Evolutionary conservation across 2,113 vertebrate genomes (phyloP).

Genomic region (Cinclus cinclus): DNA sequence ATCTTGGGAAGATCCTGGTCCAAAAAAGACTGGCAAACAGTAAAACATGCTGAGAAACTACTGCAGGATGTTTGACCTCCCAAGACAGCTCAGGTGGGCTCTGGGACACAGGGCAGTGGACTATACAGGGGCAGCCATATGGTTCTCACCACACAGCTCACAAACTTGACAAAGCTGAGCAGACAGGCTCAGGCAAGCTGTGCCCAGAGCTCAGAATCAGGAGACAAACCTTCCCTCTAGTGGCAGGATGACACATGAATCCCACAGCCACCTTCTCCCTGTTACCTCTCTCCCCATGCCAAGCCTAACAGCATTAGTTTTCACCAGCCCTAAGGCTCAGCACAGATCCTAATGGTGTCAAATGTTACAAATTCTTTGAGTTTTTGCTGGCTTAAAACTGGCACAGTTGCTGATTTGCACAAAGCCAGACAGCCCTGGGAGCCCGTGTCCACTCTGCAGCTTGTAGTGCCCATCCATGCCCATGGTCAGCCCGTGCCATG

Average conservation of each 20-base stretch:
- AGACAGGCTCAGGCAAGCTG: neutral
- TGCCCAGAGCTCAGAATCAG: neutral
- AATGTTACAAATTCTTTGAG: accelerated
- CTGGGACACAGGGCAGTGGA: accelerated
- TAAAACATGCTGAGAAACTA: neutral
- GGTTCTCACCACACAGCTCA: neutral
- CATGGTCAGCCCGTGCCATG: accelerated
- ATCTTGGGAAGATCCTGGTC: neutral
- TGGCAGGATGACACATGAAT: neutral
- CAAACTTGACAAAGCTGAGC: neutral
- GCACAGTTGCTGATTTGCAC: neutral
- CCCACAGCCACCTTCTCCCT: neutral
- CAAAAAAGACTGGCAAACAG: neutral
- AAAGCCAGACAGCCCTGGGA: neutral
- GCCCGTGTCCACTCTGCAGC: neutral
- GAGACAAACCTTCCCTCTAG: slow-evolving; percentile 55
- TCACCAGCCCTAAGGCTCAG: neutral
- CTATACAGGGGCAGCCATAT: accelerated
- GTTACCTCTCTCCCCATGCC: accelerated
- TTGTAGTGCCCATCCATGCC: neutral
- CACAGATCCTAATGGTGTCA: accelerated
- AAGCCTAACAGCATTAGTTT: neutral
- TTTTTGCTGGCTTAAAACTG: neutral
- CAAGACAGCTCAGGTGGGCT: neutral
- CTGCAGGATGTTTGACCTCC: neutral